Conservation (phyloP, 2,888 invertebrate genomes). For the Tipula helvola region DNA sequence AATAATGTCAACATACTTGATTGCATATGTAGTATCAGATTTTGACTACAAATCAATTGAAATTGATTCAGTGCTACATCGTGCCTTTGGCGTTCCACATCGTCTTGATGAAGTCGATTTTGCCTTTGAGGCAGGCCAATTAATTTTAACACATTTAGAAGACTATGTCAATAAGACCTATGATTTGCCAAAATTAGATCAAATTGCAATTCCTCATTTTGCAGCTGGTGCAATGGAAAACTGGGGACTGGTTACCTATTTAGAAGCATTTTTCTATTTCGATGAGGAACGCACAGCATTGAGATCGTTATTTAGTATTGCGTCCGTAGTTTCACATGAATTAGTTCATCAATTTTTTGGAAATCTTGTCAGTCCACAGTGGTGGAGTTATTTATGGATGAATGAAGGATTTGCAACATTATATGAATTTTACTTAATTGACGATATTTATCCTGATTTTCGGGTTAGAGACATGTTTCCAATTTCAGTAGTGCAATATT, state of each 20-base stretch:
- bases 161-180: constrained; percentile 58
- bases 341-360: constrained; percentile 71
- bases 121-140: constrained; percentile 17
- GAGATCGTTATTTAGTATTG: constrained; percentile 28
- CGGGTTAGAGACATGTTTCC: constrained; percentile 65
- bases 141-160: constrained; percentile 33
- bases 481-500: constrained; percentile 55
- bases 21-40: constrained; percentile 68
- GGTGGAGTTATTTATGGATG: constrained; percentile 62
- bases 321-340: constrained; percentile 44
- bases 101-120: constrained; percentile 14
- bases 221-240: constrained; percentile 60
- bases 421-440: constrained; percentile 47
- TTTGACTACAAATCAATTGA: constrained; percentile 22
- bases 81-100: constrained; percentile 24
- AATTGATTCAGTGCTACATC: constrained; percentile 44
- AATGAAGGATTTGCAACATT: constrained; percentile 63
- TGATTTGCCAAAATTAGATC: constrained; percentile 64
- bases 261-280: constrained; percentile 28
- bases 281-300: constrained; percentile 25
- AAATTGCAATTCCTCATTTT: constrained; percentile 73
- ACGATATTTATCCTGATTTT: constrained; percentile 49
- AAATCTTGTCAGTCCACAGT: constrained; percentile 53
- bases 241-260: constrained; percentile 45
- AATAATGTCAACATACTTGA: constrained; percentile 66